Evolutionary conservation across 2,797 vertebrate species (phyloP), one percentile per base, ranked within the genome.

Genomic region (Neopelma chrysocephalum): DNA sequence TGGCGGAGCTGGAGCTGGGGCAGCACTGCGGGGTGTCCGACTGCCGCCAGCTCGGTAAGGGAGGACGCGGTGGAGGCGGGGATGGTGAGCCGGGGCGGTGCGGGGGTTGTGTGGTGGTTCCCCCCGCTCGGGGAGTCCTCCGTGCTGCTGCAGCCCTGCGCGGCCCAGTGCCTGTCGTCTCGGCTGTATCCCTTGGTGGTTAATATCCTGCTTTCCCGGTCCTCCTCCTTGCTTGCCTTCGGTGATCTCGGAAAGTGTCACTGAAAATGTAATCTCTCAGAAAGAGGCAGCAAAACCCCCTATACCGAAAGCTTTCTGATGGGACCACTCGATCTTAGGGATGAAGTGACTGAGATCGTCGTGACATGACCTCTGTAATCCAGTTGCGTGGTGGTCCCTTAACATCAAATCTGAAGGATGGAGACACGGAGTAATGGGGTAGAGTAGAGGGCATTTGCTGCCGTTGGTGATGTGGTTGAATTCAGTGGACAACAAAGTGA

Each of bases 81-180:
- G 13, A 5, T 2, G 60, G 56, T 10, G 70, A 40, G n/a, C 29
- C 12, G 40, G 45, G 25, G 2, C 6, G 6, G n/a, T 12, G 53
- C n/a, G 27, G 36, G 22, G 27, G 4, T 18, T 31, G 17, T 53
- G 29, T 53, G 29, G 51, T 18, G 51, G 29, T 31, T 16, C 29
- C 7, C 3, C 6, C 11, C 5, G 2, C 0, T 8, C 3, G 6
- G 13, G 34, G 14, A 11, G 8, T 3, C 1, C 16, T 15, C 3
- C 3, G 31, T 6, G 47, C 20, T 17, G 58, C 61, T 20, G 65
- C 48, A 7, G 48, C 16, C 7, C 23, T 13, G 15, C 38, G 1
- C 10, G 2, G 1, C 5, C 19, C 7, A 0, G 29, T 16, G 60
- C 1, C 61, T 32, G 50, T 14, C 9, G 6, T 9, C 11, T 20